Evolutionary conservation across 1,140 invertebrate genomes (phyloP), one percentile per base, ranked within the genome.

Genomic region (Drosophila paulistorum): DNA sequence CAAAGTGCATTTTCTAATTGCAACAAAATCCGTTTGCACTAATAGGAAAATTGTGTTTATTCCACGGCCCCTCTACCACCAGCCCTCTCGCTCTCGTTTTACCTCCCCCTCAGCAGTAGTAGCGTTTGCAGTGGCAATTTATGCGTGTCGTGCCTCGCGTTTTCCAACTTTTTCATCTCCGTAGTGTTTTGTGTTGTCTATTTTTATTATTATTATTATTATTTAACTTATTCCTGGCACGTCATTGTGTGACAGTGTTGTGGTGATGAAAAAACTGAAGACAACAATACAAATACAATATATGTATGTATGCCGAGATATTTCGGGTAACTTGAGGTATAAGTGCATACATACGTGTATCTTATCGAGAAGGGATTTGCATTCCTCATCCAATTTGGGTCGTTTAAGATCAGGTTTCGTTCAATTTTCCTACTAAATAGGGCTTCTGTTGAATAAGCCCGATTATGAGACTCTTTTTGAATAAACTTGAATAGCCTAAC

Each of bases 1-100:
- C 42, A 67, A 77, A 89, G 83, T 87, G 84, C 84, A 89, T 83
- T 87, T 89, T 87, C 84, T 87, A 87, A 89, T 89, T 87, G 83
- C 80, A 83, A 83, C 85, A 70, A 89, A 89, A 87, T 89, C 70
- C 77, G 67, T 83, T 89, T 66, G 33, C 57, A 65, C 70, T 87
- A 87, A 87, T 80, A 87, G 83, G 80, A 77, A 80, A 87, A 89
- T 84, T 89, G 84, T 87, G 83, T 87, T 83, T 45, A 17, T 57
- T 58, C 61, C 78, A 75, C 66, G 70, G 64, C 75, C 48, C 14
- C 63, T 35, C 10, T 30, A 30, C 42, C 13, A 69, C 66, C 71
- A 7, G 6, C 30, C 30, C 30, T 26, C 54, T 14, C 63, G 35
- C 10, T 30, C 14, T 11, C 41, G 1, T 5, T 17, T 20, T 30